Evolutionary conservation across 2,888 invertebrate species (phyloP).

Genomic region (Caenorhabditis doughertyi): DNA sequence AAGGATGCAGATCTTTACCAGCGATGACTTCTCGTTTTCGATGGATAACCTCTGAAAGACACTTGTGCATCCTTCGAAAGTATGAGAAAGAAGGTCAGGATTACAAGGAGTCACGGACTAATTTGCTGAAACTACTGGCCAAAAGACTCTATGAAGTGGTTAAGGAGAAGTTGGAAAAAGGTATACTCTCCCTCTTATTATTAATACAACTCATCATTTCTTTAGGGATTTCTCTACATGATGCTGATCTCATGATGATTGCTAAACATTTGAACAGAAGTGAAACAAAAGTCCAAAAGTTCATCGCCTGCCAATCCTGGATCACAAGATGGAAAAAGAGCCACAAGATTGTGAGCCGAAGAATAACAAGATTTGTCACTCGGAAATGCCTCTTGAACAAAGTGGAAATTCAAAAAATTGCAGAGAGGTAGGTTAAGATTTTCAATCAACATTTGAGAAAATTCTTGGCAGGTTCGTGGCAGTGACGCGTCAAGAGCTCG

Average conservation of each 20-base stretch:
- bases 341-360: constrained; percentile 9
- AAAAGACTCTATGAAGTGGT: neutral
- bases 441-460: neutral
- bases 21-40: neutral
- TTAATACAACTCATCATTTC: too few species aligned
- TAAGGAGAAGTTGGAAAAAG: constrained; percentile 5
- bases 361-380: constrained; percentile 31
- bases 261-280: neutral
- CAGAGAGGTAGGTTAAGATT: neutral
- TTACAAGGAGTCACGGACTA: neutral
- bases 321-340: constrained; percentile 8
- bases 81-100: neutral
- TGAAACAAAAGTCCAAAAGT: neutral
- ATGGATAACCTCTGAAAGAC: neutral
- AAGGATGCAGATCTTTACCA: neutral
- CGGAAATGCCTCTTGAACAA: neutral
- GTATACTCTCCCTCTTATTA: too few species aligned
- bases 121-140: neutral
- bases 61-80: neutral
- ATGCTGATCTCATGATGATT: neutral
- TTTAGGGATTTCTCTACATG: neutral
- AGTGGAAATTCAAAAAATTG: neutral
- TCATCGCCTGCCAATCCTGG: neutral
- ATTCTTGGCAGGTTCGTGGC: constrained; percentile 1
- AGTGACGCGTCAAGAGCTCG: neutral